Evolutionary conservation across 2,797 vertebrate species (phyloP).

Genomic region (Thalassophryne amazonica): DNA sequence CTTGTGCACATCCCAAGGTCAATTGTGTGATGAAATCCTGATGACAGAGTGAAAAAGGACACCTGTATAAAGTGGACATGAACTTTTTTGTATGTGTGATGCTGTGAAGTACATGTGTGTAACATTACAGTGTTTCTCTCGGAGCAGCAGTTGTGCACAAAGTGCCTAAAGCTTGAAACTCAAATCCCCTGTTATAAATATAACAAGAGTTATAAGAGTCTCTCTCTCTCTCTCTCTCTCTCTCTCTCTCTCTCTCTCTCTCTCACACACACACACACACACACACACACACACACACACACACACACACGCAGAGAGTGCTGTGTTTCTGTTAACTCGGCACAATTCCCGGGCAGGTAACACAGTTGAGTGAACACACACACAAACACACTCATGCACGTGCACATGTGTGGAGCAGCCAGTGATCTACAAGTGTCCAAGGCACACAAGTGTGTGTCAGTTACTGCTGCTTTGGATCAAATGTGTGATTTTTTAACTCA

Average conservation of each 20-base stretch:
- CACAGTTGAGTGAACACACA: constrained; percentile 64
- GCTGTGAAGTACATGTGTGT: too few species aligned
- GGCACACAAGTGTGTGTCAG: constrained; percentile 61
- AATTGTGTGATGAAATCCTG: constrained; percentile 43
- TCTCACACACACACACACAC: constrained; percentile 12
- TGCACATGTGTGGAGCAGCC: constrained; percentile 33
- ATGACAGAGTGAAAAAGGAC: constrained; percentile 29
- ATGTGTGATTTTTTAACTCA: constrained; percentile 58
- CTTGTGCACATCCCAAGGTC: constrained; percentile 61
- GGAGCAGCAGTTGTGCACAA: constrained; percentile 31
- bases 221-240: too few species aligned
- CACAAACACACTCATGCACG: constrained; percentile 12
- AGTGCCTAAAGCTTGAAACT: constrained; percentile 35
- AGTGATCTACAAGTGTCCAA: constrained; percentile 74
- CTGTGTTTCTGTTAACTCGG: constrained; percentile 77
- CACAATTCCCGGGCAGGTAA: constrained; percentile 75
- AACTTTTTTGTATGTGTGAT: too few species aligned
- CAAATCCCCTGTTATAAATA: constrained; percentile 58
- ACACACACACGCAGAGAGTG: constrained; percentile 24
- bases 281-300: constrained; percentile 5
- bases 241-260: too few species aligned
- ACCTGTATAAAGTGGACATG: too few species aligned
- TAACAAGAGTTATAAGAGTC: constrained; percentile 67
- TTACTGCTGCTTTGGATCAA: constrained; percentile 62
- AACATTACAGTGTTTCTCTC: too few species aligned